Evolutionary conservation across 1,140 invertebrate genomes (phyloP), one percentile per base, ranked within the genome.

Genomic region (Luehdorfia chinensis): DNA sequence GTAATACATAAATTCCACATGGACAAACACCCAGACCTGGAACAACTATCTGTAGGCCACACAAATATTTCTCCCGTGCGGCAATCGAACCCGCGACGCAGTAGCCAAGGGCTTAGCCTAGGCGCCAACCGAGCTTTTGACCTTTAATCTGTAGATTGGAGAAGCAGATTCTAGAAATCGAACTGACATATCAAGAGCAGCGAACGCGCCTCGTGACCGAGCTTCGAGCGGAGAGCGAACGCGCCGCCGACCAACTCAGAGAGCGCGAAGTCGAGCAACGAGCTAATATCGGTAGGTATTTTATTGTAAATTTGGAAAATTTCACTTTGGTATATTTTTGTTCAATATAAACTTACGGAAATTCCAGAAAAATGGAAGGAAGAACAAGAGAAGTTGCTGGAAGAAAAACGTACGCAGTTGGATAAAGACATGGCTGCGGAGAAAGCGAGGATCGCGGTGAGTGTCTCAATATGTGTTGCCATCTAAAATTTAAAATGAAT

Each of bases 91-190:
- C n/a, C n/a, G n/a, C n/a, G n/a, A n/a, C n/a, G n/a, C n/a, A n/a
- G n/a, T n/a, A n/a, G n/a, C n/a, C n/a, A n/a, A n/a, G n/a, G n/a
- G n/a, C n/a, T n/a, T n/a, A n/a, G n/a, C n/a, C n/a, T n/a, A n/a
- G n/a, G n/a, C n/a, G n/a, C n/a, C n/a, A n/a, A n/a, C n/a, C n/a
- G n/a, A n/a, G n/a, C n/a, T n/a, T n/a, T n/a, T n/a, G n/a, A n/a
- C n/a, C n/a, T n/a, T n/a, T n/a, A 21, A 18, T 19, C 9, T 43
- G 51, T 43, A 75, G 72, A 45, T 37, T 86, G 44, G 83, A 86
- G 39, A 83, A 83, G 49, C 83, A 86, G 30, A 84, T 86, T 4
- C 33, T 84, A 2, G 79, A 83, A 21, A 27, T 86, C 7, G 83
- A 86, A 51, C 18, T 79, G 39, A 73, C 71, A 2, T 83, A 84